A percentile compares a stretch with the other conserved stretches of the same genome.
Conservation (phyloP, 2,888 invertebrate species). For the Sinohyriopsis cumingii region DNA sequence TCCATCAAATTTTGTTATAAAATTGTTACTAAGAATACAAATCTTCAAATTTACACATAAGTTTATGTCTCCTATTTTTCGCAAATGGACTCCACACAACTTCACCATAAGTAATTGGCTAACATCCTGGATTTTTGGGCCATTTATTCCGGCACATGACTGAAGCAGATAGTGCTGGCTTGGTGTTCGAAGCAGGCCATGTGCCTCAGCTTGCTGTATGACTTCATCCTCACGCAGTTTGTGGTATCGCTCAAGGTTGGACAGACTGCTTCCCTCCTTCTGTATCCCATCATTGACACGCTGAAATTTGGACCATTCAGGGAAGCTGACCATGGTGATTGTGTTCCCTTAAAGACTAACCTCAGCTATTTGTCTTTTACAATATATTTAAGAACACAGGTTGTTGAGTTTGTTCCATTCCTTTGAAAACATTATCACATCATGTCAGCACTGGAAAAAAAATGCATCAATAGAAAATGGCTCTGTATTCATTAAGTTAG, state of each 20-base stretch:
- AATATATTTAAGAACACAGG: too few species aligned
- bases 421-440: too few species aligned
- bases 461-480: too few species aligned
- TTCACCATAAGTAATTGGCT: slow-evolving; percentile 50
- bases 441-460: too few species aligned
- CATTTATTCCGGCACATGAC: slow-evolving; percentile 40
- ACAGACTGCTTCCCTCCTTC: slow-evolving; percentile 32
- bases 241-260: slow-evolving; percentile 53
- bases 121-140: slow-evolving; percentile 45
- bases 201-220: slow-evolving; percentile 58
- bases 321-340: slow-evolving; percentile 66
- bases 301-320: slow-evolving; percentile 66
- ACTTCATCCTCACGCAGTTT: slow-evolving; percentile 61
- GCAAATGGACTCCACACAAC: slow-evolving; percentile 56
- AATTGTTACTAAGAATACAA: slow-evolving; percentile 66
- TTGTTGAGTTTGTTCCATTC: too few species aligned
- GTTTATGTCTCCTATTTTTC: slow-evolving; percentile 64
- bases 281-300: slow-evolving; percentile 45
- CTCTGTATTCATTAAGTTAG: too few species aligned
- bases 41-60: slow-evolving; percentile 62
- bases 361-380: too few species aligned
- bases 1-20: slow-evolving; percentile 64
- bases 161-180: slow-evolving; percentile 52
- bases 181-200: slow-evolving; percentile 62
- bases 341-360: too few species aligned